Base-by-base conservation (phyloP, 2,888 invertebrate species). In the Rhamnusium bicolor region DNA sequence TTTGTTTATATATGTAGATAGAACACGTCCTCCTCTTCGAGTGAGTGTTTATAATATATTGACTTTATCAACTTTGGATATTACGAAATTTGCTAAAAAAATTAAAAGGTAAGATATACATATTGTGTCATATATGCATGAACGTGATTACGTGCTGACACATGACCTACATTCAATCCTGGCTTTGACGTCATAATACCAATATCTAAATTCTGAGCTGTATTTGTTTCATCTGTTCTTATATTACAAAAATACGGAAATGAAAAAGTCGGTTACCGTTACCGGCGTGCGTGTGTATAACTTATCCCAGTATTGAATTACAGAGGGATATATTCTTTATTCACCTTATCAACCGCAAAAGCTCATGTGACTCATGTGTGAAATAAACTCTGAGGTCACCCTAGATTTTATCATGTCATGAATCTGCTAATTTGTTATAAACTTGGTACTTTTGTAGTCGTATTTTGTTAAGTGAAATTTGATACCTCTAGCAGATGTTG, bases 391-490 rank as follows among this genome's bases (percentile, higher is more conserved):
- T 68, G 70, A 67, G 73, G 61, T 75, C 70, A 73, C 62, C 73
- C 68, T 46, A 68, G 65, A 65, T 69, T 12, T 61, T 62, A 65
- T 63, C 58, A 21, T 21, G 60, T 69, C 56, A n/a, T n/a, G n/a
- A n/a, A n/a, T 63, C 51, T 65, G 69, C 73, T 75, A 75, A 73
- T 75, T 75, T 75, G 75, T 61, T 63, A 72, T 60, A 69, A 69
- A 66, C 46, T 18, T 2, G 18, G 51, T 51, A 51, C 29, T 19
- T 62, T 66, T 70, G 58, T 61, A 62, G 19, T 16, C 40, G 29
- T 8, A 66, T 73, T 62, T 49, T 14, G 10, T 51, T 66, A 49
- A 16, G 62, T 47, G 73, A 56, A 77, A 77, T 73, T 51, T 71
- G 68, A 77, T 72, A 69, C 16, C 8, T 21, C 1, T 21, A 29